These are phyloP conservation scores for Pipistrellus pipistrellus DNA, from an alignment of 2,797 vertebrate species.

Conservation along the genomic window DNA sequence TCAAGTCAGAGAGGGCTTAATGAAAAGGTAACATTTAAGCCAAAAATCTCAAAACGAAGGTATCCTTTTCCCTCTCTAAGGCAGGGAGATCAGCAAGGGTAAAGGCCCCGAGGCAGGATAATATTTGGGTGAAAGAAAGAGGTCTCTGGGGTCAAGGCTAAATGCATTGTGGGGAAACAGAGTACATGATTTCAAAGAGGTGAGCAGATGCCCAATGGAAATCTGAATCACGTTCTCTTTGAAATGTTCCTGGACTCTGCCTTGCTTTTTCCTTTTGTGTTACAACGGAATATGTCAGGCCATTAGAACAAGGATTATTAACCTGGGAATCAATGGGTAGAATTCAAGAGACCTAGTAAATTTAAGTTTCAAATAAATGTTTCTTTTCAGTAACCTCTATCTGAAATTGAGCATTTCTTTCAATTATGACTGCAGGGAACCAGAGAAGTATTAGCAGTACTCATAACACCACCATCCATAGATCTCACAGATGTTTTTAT, in stretches of 20 bases:
- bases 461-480: neutral
- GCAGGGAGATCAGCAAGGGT: neutral
- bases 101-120: neutral
- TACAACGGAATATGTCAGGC: neutral
- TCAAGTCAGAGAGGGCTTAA: neutral
- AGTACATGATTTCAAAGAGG: constrained; percentile 10
- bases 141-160: constrained; percentile 4
- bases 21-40: neutral
- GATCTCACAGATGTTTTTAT: constrained; percentile 5
- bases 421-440: neutral
- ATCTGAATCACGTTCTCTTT: neutral
- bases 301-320: constrained; percentile 18
- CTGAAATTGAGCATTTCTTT: constrained; percentile 39
- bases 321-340: neutral
- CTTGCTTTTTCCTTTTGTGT: constrained; percentile 26
- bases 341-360: neutral
- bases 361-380: neutral
- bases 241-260: constrained; percentile 20
- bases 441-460: neutral
- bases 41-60: constrained; percentile 21
- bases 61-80: neutral
- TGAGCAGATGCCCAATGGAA: neutral
- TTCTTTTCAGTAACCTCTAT: constrained; percentile 12
- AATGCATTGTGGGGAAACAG: neutral
- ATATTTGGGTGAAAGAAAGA: neutral